Evolutionary conservation across 2,888 invertebrate genomes (phyloP), one percentile per base, ranked within the genome.

Genomic region (Halocaridina rubra): DNA sequence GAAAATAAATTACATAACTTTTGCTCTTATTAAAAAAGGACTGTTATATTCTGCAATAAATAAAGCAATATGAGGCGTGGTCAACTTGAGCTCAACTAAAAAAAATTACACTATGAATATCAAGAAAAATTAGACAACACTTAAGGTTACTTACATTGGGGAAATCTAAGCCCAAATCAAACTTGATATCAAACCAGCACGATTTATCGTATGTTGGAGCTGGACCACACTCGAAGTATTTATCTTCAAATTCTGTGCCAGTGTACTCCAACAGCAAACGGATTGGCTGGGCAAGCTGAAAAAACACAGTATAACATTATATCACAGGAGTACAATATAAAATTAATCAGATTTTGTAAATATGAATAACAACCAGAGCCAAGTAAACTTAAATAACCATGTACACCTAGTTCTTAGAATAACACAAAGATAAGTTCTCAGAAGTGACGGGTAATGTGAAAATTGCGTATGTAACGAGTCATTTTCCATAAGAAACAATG

Each of bases 161-260:
- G 24, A 86, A 86, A 33, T 86, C 85, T 0, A 86, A 72, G 10
- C 71, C 81, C 1, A 86, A 59, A 30, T 16, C 32, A 24, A 29
- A 24, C 64, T 86, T 86, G 5, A 89, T 90, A 33, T 89, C 89
- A 4, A 89, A 87, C 91, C 91, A 91, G 29, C 89, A 89, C 4
- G 90, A 90, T 86, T 90, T 89, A 87, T 91, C 91, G 89, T 88
- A 92, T 1, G 90, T 90, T 10, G 92, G 92, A 39, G 90, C 91
- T 88, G 90, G 90, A 0, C 92, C 92, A 87, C 90, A 90, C 19
- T 90, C 90, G 87, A 91, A 92, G 13, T 89, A 86, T 61, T 90
- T 90, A 84, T 92, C 92, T 87, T 91, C 91, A 89, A 91, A 92
- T 0, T 91, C 91, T 72, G 90, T 90, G 10, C 90, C 91, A 16